phyloP scores from a whole-genome alignment of 2,113 vertebrate species.

The Pithys albifrons region DNA sequence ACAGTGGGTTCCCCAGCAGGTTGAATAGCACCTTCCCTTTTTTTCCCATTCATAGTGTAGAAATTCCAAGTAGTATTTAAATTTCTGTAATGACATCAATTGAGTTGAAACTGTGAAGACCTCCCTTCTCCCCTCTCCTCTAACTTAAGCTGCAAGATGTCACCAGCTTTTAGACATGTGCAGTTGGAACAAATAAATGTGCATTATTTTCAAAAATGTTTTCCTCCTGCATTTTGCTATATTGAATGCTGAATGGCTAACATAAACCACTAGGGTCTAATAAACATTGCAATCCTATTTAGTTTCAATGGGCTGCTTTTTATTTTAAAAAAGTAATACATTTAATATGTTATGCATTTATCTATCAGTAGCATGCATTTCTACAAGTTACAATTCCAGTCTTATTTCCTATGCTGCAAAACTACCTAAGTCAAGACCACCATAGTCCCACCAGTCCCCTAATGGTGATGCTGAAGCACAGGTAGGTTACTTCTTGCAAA shows the following conservation, averaged over 20 bases:
- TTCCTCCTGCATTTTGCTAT: not conserved
- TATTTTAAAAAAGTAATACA: not conserved
- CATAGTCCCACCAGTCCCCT: not conserved
- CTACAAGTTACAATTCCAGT: not conserved
- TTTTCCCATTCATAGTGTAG: not conserved
- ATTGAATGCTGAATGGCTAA: not conserved
- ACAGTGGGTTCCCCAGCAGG: not conserved
- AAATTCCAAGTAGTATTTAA: not conserved
- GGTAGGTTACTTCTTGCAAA: not conserved
- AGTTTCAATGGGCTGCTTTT: slow-evolving; percentile 35
- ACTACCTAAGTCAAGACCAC: not conserved
- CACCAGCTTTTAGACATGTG: not conserved
- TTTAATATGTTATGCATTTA: not conserved
- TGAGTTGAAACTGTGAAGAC: not conserved
- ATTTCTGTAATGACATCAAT: not conserved
- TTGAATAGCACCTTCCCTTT: not conserved
- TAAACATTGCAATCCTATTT: not conserved
- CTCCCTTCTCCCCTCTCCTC: not conserved
- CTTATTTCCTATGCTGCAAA: not conserved
- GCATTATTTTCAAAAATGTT: slow-evolving; percentile 6
- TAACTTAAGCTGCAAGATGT: not conserved
- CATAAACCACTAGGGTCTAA: not conserved
- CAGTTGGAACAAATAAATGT: not conserved
- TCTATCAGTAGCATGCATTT: not conserved
- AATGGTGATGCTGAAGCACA: slow-evolving; percentile 38